Base-by-base conservation (phyloP, 1,140 invertebrate species). In the Lethrus apterus region DNA sequence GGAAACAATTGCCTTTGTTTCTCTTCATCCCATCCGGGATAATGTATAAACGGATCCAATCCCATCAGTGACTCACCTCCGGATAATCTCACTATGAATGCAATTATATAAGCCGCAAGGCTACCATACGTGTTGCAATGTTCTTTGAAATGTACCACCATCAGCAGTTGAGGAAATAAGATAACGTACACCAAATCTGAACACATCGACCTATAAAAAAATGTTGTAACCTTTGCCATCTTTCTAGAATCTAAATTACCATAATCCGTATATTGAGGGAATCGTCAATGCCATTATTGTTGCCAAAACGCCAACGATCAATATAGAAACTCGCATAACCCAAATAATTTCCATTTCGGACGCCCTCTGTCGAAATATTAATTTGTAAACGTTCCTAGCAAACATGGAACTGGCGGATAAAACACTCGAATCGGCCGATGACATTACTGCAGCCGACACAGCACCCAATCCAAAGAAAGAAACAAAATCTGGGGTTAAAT, bases 371-470 rank as follows among this genome's bases (percentile, higher is more conserved):
- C 93, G 74, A 71, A 98, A 94, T 62, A 97, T 92, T 59, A 95
- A 77, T 71, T 92, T 94, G 77, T 97, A 98, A 48, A 98, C 88
- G 68, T 98, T 98, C 62, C 93, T 80, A 41, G 95, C 93, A 67
- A 98, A 98, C 94, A 98, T 98, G 11, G 93, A 95, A 50, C 89
- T 89, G 2, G 95, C 94, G 11, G 92, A 95, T 7, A 98, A 76
- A 18, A 98, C 89, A 49, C 93, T 96, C 26, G 94, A 98, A 67
- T 98, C 95, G 0, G 94, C 93, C 2, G 94, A 98, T 19, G 93
- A 97, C 94, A 98, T 97, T 18, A 97, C 93, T 8, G 94, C 93
- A 2, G 94, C 94, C 0, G 93, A 97, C 3, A 98, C 92, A n/a
- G 95, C 94, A 0, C 95, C 95, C 46, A 98, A 74, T 0, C 94